phyloP scores from a whole-genome alignment of 2,113 vertebrate species.

The Cyprinodon tularosa region DNA sequence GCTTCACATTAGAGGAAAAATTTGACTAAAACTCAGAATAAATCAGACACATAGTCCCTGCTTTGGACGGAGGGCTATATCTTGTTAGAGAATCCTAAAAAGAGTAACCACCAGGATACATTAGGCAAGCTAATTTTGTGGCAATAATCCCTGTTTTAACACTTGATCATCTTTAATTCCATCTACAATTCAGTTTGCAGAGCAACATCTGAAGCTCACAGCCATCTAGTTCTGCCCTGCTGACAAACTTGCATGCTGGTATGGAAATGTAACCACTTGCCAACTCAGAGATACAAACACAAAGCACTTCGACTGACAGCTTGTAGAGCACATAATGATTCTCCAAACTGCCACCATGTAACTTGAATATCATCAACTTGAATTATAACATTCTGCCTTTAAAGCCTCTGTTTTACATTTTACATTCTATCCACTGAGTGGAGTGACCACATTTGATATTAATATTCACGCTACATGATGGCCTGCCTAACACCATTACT shows the following conservation, averaged over 20 bases:
- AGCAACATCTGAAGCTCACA: conserved; percentile 23
- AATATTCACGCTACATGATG: conserved; percentile 32
- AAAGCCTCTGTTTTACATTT: conserved; percentile 22
- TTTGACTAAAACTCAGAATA: no score
- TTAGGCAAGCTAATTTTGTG: conserved; percentile 25
- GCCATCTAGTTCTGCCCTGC: conserved; percentile 54
- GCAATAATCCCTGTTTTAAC: conserved; percentile 41
- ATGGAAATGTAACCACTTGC: conserved; percentile 28
- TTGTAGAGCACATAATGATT: conserved; percentile 18
- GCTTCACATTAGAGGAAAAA: no score
- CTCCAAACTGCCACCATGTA: conserved; percentile 28
- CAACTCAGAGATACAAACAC: background rate
- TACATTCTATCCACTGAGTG: conserved; percentile 15
- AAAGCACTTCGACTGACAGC: background rate
- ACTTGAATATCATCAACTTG: conserved; percentile 21
- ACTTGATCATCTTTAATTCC: conserved; percentile 44
- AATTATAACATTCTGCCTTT: conserved; percentile 9
- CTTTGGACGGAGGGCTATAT: no score
- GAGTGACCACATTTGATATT: conserved; percentile 42
- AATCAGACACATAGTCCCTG: no score
- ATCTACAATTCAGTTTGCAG: conserved; percentile 31
- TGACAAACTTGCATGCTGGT: conserved; percentile 36
- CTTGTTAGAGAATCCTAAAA: conserved; percentile 4
- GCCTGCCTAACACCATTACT: conserved; percentile 40
- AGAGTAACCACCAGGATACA: conserved; percentile 11